A percentile compares a stretch with the other conserved stretches of the same genome.
Conservation (phyloP, 2,113 vertebrate species). For the Scomber scombrus region DNA sequence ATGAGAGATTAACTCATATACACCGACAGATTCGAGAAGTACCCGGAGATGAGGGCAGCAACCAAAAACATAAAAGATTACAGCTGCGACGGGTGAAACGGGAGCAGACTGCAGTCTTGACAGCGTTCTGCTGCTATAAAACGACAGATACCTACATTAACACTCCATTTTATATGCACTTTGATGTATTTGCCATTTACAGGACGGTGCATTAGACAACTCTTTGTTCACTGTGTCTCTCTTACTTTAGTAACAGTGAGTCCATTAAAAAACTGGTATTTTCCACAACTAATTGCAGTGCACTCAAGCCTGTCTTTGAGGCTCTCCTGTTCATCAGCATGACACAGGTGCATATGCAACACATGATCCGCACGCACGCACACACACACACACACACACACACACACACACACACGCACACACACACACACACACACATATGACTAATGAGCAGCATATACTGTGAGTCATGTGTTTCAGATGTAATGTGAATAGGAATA, state of each 20-base stretch:
- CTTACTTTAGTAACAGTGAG: conserved; percentile 36
- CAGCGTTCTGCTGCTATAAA: conserved; percentile 17
- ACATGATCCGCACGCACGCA: conserved; percentile 18
- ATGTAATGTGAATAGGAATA: conserved; percentile 35
- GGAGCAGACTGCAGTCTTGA: neutral
- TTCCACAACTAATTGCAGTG: conserved; percentile 64
- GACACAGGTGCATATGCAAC: conserved; percentile 61
- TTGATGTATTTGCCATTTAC: conserved; percentile 45
- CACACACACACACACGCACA: neutral
- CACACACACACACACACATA: neutral
- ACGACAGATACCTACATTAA: conserved; percentile 33
- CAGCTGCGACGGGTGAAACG: neutral
- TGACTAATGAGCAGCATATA: conserved; percentile 30
- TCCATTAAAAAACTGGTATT: conserved; percentile 62
- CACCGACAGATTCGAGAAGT: neutral
- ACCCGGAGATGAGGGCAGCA: neutral
- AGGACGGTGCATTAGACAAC: conserved; percentile 38
- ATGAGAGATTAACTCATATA: neutral
- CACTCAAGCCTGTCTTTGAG: conserved; percentile 73
- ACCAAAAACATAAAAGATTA: neutral
- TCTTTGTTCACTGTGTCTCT: conserved; percentile 42
- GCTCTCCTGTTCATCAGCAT: conserved; percentile 60
- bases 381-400: neutral
- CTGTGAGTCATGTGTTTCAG: conserved; percentile 40
- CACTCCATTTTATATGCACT: conserved; percentile 35